A percentile compares a stretch with the other conserved stretches of the same genome.
Conservation (phyloP, 2,888 invertebrate species). For the Monopis laevigella region DNA sequence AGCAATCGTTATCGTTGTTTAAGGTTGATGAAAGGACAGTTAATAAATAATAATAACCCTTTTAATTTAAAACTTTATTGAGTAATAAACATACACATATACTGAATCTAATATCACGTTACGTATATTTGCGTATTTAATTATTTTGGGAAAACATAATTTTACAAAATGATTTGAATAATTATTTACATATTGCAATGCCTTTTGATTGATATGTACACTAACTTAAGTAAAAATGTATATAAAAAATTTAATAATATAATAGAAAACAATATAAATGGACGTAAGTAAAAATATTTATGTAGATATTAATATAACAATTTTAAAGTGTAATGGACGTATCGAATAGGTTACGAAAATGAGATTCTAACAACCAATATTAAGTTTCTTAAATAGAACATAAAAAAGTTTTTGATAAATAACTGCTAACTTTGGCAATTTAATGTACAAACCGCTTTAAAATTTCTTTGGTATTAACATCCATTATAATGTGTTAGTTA, state of each 20-base stretch:
- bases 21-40: too few relatives aligned
- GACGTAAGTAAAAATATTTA: not conserved
- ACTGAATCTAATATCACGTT: constrained; percentile 11
- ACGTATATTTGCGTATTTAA: constrained; percentile 11
- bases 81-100: constrained; percentile 7
- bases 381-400: not conserved
- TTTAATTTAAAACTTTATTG: constrained; percentile 2
- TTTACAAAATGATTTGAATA: too few relatives aligned
- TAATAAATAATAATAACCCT: too few relatives aligned
- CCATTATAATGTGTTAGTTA: constrained; percentile 1
- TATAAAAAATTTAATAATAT: not conserved
- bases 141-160: too few relatives aligned
- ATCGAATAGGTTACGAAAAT: too few relatives aligned
- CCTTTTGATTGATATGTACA: constrained; percentile 7
- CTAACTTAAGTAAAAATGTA: not conserved
- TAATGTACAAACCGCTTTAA: too few relatives aligned
- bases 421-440: not conserved
- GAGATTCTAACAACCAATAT: not conserved
- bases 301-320: not conserved
- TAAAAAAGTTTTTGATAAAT: not conserved
- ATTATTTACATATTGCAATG: too few relatives aligned
- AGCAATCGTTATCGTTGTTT: too few relatives aligned
- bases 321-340: too few relatives aligned
- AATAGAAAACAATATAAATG: not conserved
- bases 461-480: constrained; percentile 7